Conservation (phyloP, 2,797 vertebrate species). For the Tarsius wallacei region DNA sequence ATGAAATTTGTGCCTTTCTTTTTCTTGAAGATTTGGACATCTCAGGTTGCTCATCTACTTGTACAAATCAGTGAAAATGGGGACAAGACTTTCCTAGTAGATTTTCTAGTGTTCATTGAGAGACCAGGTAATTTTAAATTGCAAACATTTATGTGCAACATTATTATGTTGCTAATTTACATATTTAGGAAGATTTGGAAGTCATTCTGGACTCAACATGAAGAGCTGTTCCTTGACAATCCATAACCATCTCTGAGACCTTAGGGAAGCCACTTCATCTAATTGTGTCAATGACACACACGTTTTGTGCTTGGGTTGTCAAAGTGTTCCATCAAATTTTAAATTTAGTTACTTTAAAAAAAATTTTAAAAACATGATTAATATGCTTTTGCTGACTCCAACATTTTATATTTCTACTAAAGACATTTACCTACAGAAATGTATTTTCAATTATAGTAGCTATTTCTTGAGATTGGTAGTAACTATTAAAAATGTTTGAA, state of each 20-base stretch:
- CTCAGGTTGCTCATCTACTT: not conserved
- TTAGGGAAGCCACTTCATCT: not conserved
- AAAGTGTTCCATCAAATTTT: not conserved
- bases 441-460: not conserved
- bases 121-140: not conserved
- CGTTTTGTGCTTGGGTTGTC: not conserved
- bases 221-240: not conserved
- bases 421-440: not conserved
- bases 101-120: not conserved
- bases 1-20: not conserved
- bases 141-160: not conserved
- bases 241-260: not conserved
- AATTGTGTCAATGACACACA: not conserved
- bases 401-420: not conserved
- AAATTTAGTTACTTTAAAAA: not conserved
- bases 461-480: not conserved
- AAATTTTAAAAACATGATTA: not conserved
- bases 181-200: not conserved
- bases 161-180: not conserved
- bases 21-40: not conserved
- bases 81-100: not conserved
- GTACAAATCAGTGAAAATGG: not conserved
- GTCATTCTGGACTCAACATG: not conserved
- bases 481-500: too few species aligned
- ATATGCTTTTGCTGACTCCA: not conserved